These are phyloP conservation scores for Siphlonurus alternatus DNA, from an alignment of 2,888 invertebrate species.

Conservation along the genomic window DNA sequence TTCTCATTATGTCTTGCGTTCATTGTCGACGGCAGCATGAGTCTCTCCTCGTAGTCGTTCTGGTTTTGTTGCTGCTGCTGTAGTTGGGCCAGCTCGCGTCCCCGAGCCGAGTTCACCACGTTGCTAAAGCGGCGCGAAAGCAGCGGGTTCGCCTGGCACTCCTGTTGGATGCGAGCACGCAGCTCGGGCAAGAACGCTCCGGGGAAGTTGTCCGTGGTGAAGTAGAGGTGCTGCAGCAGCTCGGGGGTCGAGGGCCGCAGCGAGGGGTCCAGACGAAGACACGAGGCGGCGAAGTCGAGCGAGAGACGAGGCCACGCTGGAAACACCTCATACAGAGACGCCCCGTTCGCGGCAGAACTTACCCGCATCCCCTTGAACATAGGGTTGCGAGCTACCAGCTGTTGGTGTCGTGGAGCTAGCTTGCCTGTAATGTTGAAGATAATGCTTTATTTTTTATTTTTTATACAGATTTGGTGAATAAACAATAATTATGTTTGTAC, in stretches of 20 bases:
- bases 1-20: background rate
- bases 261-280: slow-evolving; percentile 39
- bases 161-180: slow-evolving; percentile 42
- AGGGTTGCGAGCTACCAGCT: slow-evolving; percentile 28
- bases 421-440: slow-evolving; percentile 22
- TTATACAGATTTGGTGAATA: too few relatives aligned
- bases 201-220: slow-evolving; percentile 45
- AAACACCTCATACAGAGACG: slow-evolving; percentile 26
- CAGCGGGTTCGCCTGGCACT: slow-evolving; percentile 37
- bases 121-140: slow-evolving; percentile 15
- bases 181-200: slow-evolving; percentile 46
- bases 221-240: slow-evolving; percentile 47
- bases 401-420: slow-evolving; percentile 29
- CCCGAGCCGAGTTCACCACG: background rate
- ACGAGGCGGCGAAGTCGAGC: slow-evolving; percentile 36
- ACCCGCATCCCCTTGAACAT: slow-evolving; percentile 23
- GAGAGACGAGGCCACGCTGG: slow-evolving; percentile 29
- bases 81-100: background rate
- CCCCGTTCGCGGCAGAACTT: background rate
- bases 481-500: too few relatives aligned
- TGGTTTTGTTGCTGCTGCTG: background rate
- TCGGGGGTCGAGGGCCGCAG: slow-evolving; percentile 41
- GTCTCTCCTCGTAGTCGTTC: slow-evolving; percentile 4
- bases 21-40: slow-evolving; percentile 8
- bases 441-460: background rate